Percentiles rank a stretch among this genome's conserved stretches.
These are phyloP conservation scores for Drosophila colorata DNA, from an alignment of 2,888 invertebrate genomes.

Conservation along the genomic window DNA sequence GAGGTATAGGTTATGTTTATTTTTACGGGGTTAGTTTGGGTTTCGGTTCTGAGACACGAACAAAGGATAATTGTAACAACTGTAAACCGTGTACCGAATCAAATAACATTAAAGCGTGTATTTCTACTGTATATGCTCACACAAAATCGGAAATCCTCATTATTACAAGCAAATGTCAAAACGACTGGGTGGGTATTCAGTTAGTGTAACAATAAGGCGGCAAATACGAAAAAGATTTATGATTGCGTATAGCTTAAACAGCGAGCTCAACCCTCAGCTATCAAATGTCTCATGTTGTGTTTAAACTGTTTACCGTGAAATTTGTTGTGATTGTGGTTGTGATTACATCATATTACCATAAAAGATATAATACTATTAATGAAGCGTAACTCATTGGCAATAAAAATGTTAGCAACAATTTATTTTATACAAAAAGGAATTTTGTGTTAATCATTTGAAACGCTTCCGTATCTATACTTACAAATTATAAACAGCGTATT, in stretches of 20 bases:
- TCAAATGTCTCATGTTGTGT: conserved; percentile 54
- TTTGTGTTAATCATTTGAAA: conserved; percentile 62
- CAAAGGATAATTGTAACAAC: conserved; percentile 75
- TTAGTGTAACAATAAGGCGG: conserved; percentile 56
- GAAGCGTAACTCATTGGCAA: conserved; percentile 57
- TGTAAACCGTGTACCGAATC: conserved; percentile 76
- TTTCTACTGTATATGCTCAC: conserved; percentile 41
- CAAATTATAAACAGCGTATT: neutral
- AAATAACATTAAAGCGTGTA: conserved; percentile 76
- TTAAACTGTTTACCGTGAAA: conserved; percentile 75
- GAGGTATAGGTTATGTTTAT: conserved; percentile 45
- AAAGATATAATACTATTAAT: conserved; percentile 55
- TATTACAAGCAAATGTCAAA: conserved; percentile 79
- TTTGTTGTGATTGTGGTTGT: conserved; percentile 77
- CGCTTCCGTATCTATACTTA: conserved; percentile 33
- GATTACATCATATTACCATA: conserved; percentile 60
- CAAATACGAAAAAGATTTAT: conserved; percentile 72
- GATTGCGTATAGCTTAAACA: conserved; percentile 34
- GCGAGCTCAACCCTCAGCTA: conserved; percentile 56
- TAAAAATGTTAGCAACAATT: conserved; percentile 54
- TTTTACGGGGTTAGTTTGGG: conserved; percentile 54
- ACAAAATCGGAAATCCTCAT: conserved; percentile 72
- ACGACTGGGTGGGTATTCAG: conserved; percentile 62
- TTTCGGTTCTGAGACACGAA: conserved; percentile 54
- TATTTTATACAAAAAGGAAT: conserved; percentile 64